Evolutionary conservation across 2,113 vertebrate genomes (phyloP).

Genomic region (Gallinago paraguaiae): DNA sequence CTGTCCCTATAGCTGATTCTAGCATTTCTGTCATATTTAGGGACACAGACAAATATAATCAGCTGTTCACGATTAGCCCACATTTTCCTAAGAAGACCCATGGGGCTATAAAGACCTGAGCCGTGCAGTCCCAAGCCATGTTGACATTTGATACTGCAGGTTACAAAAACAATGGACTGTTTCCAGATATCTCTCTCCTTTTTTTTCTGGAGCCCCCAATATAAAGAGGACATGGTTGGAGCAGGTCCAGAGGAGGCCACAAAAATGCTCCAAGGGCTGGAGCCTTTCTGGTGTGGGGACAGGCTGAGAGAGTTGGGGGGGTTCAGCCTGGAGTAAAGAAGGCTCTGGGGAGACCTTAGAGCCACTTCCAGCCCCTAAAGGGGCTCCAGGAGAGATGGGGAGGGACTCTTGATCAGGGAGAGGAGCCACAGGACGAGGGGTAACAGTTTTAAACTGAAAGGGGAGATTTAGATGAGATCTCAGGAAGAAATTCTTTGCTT

Average conservation of each 20-base stretch:
- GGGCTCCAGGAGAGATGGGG: not conserved
- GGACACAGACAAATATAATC: not conserved
- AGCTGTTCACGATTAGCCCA: not conserved
- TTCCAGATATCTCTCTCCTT: not conserved
- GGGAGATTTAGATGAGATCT: not conserved
- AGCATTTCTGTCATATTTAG: not conserved
- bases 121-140: not conserved
- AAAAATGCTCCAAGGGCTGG: rapidly evolving
- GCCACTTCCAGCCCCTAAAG: not conserved
- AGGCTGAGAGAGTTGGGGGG: not conserved
- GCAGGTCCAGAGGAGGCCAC: not conserved
- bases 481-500: not conserved
- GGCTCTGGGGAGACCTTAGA: not conserved
- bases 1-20: not conserved
- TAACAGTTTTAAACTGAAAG: not conserved
- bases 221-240: too few species aligned
- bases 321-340: not conserved
- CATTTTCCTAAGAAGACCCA: not conserved
- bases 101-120: not conserved
- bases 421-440: not conserved
- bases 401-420: not conserved
- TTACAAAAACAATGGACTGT: not conserved
- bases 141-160: not conserved
- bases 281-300: not conserved
- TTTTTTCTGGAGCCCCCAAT: not conserved